phyloP scores from a whole-genome alignment of 2,113 vertebrate genomes.

The Psittacara wagleri region DNA sequence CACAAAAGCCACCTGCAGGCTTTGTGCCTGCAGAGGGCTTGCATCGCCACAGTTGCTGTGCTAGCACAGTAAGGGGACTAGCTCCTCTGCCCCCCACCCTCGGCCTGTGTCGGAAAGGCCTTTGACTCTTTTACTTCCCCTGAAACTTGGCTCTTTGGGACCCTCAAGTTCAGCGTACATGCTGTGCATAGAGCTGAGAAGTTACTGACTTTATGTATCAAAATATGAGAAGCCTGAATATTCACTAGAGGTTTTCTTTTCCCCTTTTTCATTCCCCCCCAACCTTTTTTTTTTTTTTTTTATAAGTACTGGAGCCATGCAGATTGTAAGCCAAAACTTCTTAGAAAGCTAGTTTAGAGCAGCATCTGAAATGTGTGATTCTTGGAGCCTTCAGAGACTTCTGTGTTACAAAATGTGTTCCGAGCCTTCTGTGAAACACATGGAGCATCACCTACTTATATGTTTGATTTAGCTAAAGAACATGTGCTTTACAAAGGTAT shows the following conservation, averaged over 20 bases:
- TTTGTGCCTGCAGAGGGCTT: not conserved
- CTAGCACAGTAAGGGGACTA: not conserved
- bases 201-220: not conserved
- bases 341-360: not conserved
- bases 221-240: not conserved
- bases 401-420: not conserved
- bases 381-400: slow-evolving; percentile 9
- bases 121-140: not conserved
- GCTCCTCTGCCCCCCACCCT: not conserved
- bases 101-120: not conserved
- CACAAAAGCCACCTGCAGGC: not conserved
- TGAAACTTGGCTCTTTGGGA: not conserved
- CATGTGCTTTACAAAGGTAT: not conserved
- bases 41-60: not conserved
- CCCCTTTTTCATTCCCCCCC: not conserved
- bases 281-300: not conserved
- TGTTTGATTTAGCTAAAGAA: not conserved
- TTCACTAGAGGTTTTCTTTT: not conserved
- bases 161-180: not conserved
- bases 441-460: not conserved
- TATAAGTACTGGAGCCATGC: not conserved
- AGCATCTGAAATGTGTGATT: not conserved
- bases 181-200: not conserved
- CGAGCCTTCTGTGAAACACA: not conserved
- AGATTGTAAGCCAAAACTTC: not conserved